phyloP scores from a whole-genome alignment of 2,797 vertebrate species.

The Scyliorhinus canicula region DNA sequence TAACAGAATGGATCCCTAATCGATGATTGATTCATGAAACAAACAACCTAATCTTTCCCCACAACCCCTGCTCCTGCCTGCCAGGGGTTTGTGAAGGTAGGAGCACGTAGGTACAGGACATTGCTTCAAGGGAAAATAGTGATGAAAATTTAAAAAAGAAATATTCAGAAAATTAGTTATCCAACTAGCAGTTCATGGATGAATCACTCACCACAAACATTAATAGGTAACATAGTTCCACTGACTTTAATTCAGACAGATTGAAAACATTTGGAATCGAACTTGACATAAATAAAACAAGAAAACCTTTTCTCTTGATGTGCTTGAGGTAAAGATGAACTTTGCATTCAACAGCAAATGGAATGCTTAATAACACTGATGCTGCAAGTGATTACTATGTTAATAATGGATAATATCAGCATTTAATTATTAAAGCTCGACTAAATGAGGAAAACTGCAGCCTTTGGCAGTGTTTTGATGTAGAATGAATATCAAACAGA shows the following conservation, averaged over 20 bases:
- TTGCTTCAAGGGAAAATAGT: background rate
- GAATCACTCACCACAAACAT: background rate
- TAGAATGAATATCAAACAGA: background rate
- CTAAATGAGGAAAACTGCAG: conserved; percentile 13
- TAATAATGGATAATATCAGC: conserved; percentile 36
- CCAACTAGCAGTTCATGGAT: background rate
- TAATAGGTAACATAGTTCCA: background rate
- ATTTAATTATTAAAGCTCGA: conserved; percentile 24
- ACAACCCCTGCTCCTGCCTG: background rate
- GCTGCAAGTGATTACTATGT: background rate
- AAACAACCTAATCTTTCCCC: background rate
- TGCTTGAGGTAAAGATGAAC: background rate
- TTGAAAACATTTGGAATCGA: background rate
- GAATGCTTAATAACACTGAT: background rate
- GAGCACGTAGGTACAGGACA: too few relatives aligned
- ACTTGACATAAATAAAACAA: conserved; percentile 25
- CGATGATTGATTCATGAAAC: background rate
- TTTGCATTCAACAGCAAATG: background rate
- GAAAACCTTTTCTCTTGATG: conserved; percentile 6
- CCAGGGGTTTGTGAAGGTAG: background rate
- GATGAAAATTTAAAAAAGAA: background rate
- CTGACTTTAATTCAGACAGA: background rate
- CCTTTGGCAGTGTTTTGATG: background rate
- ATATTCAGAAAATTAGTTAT: background rate
- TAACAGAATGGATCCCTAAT: background rate